phyloP scores from a whole-genome alignment of 2,888 invertebrate species.

The Strigamia crassipes region DNA sequence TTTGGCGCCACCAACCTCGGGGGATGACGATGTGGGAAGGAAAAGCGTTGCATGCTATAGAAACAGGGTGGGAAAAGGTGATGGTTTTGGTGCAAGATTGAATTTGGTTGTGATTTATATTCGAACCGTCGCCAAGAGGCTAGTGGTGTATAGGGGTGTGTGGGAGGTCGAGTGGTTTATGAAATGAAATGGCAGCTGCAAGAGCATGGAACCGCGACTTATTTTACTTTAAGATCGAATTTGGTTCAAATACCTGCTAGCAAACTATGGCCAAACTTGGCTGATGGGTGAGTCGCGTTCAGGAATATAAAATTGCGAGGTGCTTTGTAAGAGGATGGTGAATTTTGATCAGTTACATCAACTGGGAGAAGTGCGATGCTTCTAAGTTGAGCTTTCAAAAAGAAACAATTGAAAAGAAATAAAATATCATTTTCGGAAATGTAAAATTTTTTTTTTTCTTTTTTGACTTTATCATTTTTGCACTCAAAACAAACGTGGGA shows the following conservation, averaged over 20 bases:
- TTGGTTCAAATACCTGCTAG: constrained; percentile 29
- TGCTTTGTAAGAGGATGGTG: constrained; percentile 10
- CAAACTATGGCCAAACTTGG: constrained; percentile 20
- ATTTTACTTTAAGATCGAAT: constrained; percentile 40
- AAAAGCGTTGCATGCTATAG: constrained; percentile 20
- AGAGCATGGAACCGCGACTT: constrained; percentile 1
- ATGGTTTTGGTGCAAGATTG: constrained; percentile 36
- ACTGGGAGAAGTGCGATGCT: neutral
- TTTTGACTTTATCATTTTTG: neutral
- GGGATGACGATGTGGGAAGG: constrained; percentile 13
- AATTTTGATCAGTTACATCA: neutral
- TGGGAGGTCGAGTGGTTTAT: constrained; percentile 38
- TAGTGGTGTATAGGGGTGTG: neutral
- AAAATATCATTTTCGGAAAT: too few species aligned
- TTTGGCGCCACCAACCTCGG: constrained; percentile 37
- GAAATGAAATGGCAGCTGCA: constrained; percentile 35
- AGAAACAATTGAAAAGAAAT: neutral
- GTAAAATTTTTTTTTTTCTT: neutral
- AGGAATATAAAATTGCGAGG: neutral
- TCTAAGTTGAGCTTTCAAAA: neutral
- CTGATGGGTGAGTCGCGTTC: neutral
- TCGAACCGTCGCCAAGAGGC: constrained; percentile 40
- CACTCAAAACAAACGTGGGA: neutral
- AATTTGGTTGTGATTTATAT: constrained; percentile 39
- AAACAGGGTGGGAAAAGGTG: constrained; percentile 26